phyloP scores from a whole-genome alignment of 2,797 vertebrate species.

The Ispidina lecontei region DNA sequence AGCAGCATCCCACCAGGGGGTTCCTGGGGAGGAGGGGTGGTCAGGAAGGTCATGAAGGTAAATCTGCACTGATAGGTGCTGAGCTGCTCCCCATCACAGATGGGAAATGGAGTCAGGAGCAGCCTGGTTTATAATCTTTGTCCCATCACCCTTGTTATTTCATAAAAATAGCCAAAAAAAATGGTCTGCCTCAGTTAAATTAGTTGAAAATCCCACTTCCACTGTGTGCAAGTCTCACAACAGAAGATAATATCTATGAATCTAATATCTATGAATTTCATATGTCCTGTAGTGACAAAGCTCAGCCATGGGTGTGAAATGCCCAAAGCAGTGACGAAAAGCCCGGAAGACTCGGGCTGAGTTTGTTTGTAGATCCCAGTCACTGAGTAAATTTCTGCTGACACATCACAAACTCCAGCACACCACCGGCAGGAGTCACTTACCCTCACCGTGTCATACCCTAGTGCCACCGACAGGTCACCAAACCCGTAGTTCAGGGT shows the following conservation, averaged over 20 bases:
- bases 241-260: not conserved
- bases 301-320: not conserved
- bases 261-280: not conserved
- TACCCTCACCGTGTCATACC: constrained; percentile 79
- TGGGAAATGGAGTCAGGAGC: not conserved
- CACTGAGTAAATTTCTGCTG: not conserved
- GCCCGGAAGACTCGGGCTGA: not conserved
- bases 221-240: rapidly evolving
- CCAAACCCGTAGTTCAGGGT: constrained; percentile 78
- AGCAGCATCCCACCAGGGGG: not conserved
- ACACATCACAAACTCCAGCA: not conserved
- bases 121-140: not conserved
- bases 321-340: not conserved
- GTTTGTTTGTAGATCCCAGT: not conserved
- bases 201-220: not conserved
- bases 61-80: not conserved
- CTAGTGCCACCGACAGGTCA: constrained; percentile 75
- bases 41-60: not conserved
- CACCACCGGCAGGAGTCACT: not conserved
- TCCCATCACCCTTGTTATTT: not conserved
- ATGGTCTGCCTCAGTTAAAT: not conserved
- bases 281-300: not conserved
- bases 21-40: too few relatives aligned
- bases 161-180: not conserved
- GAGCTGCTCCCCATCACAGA: not conserved